Base-by-base conservation (phyloP, 2,888 invertebrate species). In the Polydrusus pterygomalis region DNA sequence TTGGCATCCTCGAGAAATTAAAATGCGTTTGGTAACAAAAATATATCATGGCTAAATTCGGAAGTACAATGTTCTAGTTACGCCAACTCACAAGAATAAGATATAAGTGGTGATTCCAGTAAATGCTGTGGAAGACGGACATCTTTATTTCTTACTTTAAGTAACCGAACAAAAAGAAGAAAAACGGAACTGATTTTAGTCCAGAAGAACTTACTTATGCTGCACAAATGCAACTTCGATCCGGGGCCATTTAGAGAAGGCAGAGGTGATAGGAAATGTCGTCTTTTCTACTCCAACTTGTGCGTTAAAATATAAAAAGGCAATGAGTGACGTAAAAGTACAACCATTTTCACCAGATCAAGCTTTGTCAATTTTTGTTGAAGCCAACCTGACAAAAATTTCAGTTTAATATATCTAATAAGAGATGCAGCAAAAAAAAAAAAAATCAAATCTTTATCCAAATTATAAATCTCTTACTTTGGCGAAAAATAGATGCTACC, bases 401-500 rank as follows among this genome's bases (percentile, higher is more conserved):
- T 45, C 60, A 40, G 17, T 40, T 40, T 40, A 60, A 60, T 60
- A 7, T 60, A n/a, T n/a, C n/a, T n/a, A 40, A 60, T 60, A 17
- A 60, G 60, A 17, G 17, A 34, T 60, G 15, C 40, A 15, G 60
- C 60, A 30, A 60, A 60, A 25, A 6, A 11, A 15, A n/a, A 25
- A 64, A 11, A 64, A 64, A 30, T 64, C 47, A 47, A 30, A 40
- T 49, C 7, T 18, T 2, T 68, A 45, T 20, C 38, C 56, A n/a
- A 45, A 43, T 56, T 68, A 68, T 45, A 20, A 54, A 38, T 18
- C 13, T 15, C 13, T 67, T 54, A 38, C 38, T 18, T 15, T 47
- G 25, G 56, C 56, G 30, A 54, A 72, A 65, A 72, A 65, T 38
- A 43, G 15, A 38, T 51, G 70, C 54, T 72, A 65, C 17, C 72